A percentile compares a stretch with the other conserved stretches of the same genome.
Conservation (phyloP, 2,888 invertebrate species). For the Apamea anceps region DNA sequence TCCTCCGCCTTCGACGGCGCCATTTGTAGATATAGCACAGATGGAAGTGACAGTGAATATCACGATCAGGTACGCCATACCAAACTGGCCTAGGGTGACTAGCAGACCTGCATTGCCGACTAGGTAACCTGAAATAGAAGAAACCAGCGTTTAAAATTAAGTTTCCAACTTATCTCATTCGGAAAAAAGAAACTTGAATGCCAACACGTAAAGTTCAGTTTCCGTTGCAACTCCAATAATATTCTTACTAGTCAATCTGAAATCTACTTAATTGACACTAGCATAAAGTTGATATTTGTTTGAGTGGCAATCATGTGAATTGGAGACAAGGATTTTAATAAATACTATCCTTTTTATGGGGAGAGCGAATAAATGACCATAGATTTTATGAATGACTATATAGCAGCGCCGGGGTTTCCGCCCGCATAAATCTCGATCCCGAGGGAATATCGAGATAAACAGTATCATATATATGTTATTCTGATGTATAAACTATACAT, state of each 20-base stretch:
- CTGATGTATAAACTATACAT: no score
- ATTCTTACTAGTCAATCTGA: neutral
- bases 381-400: neutral
- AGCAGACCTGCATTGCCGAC: constrained; percentile 99
- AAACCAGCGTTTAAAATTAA: neutral
- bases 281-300: neutral
- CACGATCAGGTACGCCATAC: constrained; percentile 98
- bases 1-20: constrained; percentile 99
- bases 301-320: neutral
- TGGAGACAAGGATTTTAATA: neutral
- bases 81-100: constrained; percentile 95
- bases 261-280: neutral
- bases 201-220: neutral
- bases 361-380: neutral
- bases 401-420: no score
- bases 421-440: no score
- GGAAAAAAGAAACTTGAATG: neutral
- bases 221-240: neutral
- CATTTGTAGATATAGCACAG: constrained; percentile 99
- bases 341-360: neutral
- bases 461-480: no score
- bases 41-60: constrained; percentile 98
- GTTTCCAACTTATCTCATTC: neutral
- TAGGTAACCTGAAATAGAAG: constrained; percentile 94
- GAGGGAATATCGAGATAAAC: no score